Percentiles rank a stretch among this genome's conserved stretches.
These are phyloP conservation scores for Oscheius sp. DNA, from an alignment of 2,888 invertebrate species.

Conservation along the genomic window DNA sequence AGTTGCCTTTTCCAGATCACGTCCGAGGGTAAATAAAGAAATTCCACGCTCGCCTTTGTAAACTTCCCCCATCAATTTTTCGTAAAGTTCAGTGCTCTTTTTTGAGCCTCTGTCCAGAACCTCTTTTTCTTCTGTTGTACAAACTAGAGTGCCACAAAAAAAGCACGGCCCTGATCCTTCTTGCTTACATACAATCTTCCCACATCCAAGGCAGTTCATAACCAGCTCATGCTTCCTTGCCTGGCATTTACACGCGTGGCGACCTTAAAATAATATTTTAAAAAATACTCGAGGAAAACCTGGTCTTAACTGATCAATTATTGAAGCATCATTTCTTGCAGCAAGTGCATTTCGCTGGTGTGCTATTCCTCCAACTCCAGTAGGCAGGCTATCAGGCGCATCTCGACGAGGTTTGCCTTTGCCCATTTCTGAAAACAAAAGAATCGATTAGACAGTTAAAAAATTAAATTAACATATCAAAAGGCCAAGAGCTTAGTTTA, in stretches of 20 bases:
- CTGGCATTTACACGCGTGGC: constrained; percentile 89
- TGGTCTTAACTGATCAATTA: constrained; percentile 36
- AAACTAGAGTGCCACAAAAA: constrained; percentile 86
- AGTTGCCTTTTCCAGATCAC: constrained; percentile 43
- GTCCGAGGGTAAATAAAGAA: constrained; percentile 24
- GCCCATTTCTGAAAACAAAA: constrained; percentile 19
- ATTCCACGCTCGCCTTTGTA: neutral
- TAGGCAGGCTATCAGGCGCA: neutral
- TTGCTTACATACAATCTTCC: constrained; percentile 86
- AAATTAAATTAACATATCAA: neutral
- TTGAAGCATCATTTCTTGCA: constrained; percentile 35
- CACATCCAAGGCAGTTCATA: constrained; percentile 91
- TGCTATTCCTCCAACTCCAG: neutral
- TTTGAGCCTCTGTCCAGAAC: constrained; percentile 55
- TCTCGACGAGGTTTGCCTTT: constrained; percentile 19
- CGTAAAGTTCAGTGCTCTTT: constrained; percentile 47
- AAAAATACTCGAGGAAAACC: constrained; percentile 24
- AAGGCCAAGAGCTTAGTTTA: too few species aligned
- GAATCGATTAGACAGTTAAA: neutral
- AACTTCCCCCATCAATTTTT: constrained; percentile 72
- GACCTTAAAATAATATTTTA: constrained; percentile 74
- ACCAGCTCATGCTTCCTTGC: constrained; percentile 87
- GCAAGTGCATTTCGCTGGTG: constrained; percentile 36
- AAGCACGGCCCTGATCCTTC: constrained; percentile 97
- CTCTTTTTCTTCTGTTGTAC: constrained; percentile 63